Percentiles rank a stretch among this genome's conserved stretches.
Conservation (phyloP, 2,888 invertebrate species). For the Chydorus sphaericus region DNA sequence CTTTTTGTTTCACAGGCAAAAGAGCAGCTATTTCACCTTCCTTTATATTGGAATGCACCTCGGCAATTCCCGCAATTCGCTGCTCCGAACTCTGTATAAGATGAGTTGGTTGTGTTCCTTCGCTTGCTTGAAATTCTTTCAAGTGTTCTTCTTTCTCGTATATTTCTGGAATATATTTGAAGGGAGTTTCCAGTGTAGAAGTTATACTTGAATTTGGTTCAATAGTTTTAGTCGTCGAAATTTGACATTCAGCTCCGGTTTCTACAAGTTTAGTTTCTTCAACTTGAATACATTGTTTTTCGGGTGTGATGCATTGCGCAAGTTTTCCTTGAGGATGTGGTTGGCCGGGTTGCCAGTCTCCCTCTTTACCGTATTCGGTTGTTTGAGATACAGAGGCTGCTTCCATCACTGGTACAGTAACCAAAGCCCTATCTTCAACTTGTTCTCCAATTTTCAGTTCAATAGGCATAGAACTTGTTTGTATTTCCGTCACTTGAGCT, state of each 20-base stretch:
- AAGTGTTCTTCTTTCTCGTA: background rate
- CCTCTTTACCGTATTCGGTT: conserved; percentile 8
- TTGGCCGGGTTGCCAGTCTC: background rate
- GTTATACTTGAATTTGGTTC: background rate
- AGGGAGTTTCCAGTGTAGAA: background rate
- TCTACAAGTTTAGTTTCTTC: conserved; percentile 2
- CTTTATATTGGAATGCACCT: background rate
- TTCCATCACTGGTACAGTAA: background rate
- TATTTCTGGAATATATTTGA: background rate
- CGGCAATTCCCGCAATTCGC: background rate
- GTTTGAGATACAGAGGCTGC: background rate
- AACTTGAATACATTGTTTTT: background rate
- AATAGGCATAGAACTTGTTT: background rate
- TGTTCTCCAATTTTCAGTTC: background rate
- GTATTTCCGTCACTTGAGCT: conserved; percentile 2
- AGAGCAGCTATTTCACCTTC: conserved; percentile 27
- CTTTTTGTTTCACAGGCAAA: conserved; percentile 31
- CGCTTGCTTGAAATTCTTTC: background rate
- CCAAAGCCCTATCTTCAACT: background rate
- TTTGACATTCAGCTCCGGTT: background rate
- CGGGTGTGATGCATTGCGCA: background rate
- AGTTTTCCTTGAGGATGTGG: background rate
- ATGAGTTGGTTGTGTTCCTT: background rate
- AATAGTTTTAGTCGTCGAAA: background rate
- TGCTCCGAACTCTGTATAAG: background rate